phyloP scores from a whole-genome alignment of 1,140 invertebrate genomes.

The Camponotus pennsylvanicus region DNA sequence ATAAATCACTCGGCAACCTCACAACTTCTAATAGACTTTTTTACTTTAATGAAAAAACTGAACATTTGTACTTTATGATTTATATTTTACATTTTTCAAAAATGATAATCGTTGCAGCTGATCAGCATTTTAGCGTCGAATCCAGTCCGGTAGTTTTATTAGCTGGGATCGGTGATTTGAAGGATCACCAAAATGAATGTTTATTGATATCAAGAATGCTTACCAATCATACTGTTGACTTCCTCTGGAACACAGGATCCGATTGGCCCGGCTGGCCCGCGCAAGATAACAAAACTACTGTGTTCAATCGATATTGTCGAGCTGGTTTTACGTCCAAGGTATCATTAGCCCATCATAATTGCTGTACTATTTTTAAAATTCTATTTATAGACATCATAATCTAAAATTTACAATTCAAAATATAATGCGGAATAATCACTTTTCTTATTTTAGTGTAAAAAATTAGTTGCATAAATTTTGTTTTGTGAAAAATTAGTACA shows the following conservation, averaged over 20 bases:
- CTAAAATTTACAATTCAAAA: background rate
- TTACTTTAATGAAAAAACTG: background rate
- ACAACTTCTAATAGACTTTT: background rate
- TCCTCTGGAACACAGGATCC: slow-evolving; percentile 95
- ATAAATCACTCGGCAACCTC: slow-evolving; percentile 26
- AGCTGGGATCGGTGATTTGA: slow-evolving; percentile 80
- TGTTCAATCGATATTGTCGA: slow-evolving; percentile 92
- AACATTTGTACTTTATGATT: background rate
- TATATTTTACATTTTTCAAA: background rate
- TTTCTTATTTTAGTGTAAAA: background rate
- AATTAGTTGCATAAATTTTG: background rate
- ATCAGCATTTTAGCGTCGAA: slow-evolving; percentile 78
- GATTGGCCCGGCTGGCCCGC: slow-evolving; percentile 92
- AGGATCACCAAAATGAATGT: slow-evolving; percentile 79
- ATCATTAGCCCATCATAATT: slow-evolving; percentile 46
- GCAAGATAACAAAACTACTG: slow-evolving; percentile 88
- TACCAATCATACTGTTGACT: slow-evolving; percentile 90
- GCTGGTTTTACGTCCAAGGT: slow-evolving; percentile 96
- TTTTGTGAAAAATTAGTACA: background rate
- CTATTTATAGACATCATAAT: background rate
- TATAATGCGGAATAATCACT: background rate
- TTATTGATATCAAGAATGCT: slow-evolving; percentile 83
- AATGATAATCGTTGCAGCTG: slow-evolving; percentile 55
- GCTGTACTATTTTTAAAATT: background rate
- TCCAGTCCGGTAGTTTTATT: slow-evolving; percentile 80